phyloP scores from a whole-genome alignment of 92 coral and sea anemone species.

The Porites divaricata region DNA sequence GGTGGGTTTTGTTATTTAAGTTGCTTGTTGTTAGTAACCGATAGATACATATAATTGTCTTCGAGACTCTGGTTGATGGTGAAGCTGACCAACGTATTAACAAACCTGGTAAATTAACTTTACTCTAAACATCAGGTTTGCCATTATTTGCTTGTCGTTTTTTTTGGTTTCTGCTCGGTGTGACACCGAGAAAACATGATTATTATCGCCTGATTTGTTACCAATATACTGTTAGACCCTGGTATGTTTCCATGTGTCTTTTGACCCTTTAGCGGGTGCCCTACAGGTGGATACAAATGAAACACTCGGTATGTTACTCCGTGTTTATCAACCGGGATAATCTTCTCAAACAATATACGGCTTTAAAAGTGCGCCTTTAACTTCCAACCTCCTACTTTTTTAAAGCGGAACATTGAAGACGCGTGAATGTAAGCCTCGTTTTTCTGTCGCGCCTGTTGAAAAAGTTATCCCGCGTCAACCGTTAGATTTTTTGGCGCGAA shows the following conservation, averaged over 20 bases:
- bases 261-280: constrained; percentile 34
- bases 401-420: neutral
- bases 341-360: neutral
- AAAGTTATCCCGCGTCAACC: neutral
- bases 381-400: neutral
- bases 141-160: constrained; percentile 3
- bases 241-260: constrained; percentile 16
- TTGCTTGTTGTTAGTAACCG: neutral
- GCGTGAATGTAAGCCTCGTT: no score
- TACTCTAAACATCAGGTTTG: constrained; percentile 19
- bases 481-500: constrained; percentile 65
- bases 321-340: constrained; percentile 20
- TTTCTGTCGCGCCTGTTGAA: no score
- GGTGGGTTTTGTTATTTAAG: neutral
- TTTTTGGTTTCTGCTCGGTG: neutral
- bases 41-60: neutral
- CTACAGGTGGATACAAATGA: constrained; percentile 17
- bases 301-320: constrained; percentile 45
- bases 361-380: neutral
- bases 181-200: constrained; percentile 3
- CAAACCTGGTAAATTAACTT: constrained; percentile 3
- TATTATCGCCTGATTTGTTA: constrained; percentile 20
- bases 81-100: no score
- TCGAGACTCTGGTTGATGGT: neutral
- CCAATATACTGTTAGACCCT: constrained; percentile 19